phyloP scores from a whole-genome alignment of 2,113 vertebrate species.

The Pelvicachromis taeniatus region DNA sequence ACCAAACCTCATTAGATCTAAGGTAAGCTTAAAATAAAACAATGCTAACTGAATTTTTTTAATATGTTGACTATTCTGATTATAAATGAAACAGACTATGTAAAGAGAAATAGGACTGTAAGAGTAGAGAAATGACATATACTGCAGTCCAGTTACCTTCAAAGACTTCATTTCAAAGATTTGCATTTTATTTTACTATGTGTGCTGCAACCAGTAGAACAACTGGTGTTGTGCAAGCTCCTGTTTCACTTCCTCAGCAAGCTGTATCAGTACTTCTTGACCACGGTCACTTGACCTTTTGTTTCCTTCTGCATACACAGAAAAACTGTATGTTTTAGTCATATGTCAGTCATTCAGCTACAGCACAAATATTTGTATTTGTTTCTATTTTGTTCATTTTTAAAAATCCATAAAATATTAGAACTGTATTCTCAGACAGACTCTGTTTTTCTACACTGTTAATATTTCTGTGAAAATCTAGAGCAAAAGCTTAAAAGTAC shows the following conservation, averaged over 20 bases:
- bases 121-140: not conserved
- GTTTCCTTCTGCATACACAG: too few relatives aligned
- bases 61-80: not conserved
- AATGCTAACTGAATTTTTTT: not conserved
- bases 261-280: not conserved
- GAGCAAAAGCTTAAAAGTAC: too few relatives aligned
- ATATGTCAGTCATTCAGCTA: too few relatives aligned
- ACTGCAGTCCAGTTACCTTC: not conserved
- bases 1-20: not conserved
- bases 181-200: not conserved
- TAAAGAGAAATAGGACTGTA: rapidly evolving
- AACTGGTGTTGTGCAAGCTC: not conserved
- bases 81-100: not conserved
- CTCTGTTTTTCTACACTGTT: too few relatives aligned
- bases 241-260: not conserved
- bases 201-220: not conserved
- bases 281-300: rapidly evolving
- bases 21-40: not conserved
- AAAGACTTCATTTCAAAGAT: not conserved
- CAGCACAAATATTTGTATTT: too few relatives aligned
- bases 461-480: too few relatives aligned
- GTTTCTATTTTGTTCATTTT: too few relatives aligned
- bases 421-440: too few relatives aligned
- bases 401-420: too few relatives aligned
- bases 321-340: too few relatives aligned